A percentile compares a stretch with the other conserved stretches of the same genome.
phyloP scores from a whole-genome alignment of 2,113 vertebrate species.

The Gnathonemus longibarbis region DNA sequence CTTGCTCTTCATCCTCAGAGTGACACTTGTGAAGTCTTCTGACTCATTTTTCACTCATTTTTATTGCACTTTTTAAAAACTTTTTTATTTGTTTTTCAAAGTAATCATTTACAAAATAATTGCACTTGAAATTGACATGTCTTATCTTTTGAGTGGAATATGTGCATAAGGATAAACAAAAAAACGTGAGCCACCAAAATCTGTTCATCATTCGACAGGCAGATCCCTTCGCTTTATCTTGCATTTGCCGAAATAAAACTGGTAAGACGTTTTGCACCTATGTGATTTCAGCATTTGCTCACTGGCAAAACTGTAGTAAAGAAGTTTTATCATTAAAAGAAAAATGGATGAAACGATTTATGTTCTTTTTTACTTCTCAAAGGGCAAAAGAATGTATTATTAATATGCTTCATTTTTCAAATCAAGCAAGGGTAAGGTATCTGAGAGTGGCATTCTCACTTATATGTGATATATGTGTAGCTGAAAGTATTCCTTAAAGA shows the following conservation, averaged over 20 bases:
- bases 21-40: neutral
- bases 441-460: neutral
- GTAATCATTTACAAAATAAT: neutral
- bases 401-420: neutral
- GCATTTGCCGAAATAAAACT: neutral
- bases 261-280: neutral
- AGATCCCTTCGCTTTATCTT: neutral
- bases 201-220: neutral
- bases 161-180: neutral
- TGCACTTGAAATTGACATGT: neutral
- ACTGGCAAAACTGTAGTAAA: neutral
- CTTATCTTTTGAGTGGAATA: neutral
- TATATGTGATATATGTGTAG: neutral
- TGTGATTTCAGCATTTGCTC: neutral
- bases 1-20: neutral
- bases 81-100: neutral
- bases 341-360: neutral
- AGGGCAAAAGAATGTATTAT: neutral
- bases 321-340: neutral
- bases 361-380: neutral
- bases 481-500: neutral
- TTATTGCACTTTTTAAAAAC: neutral
- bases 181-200: neutral
- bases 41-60: neutral
- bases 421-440: neutral